Evolutionary conservation across 2,888 invertebrate species (phyloP).

Genomic region (Eristalinus aeneus): DNA sequence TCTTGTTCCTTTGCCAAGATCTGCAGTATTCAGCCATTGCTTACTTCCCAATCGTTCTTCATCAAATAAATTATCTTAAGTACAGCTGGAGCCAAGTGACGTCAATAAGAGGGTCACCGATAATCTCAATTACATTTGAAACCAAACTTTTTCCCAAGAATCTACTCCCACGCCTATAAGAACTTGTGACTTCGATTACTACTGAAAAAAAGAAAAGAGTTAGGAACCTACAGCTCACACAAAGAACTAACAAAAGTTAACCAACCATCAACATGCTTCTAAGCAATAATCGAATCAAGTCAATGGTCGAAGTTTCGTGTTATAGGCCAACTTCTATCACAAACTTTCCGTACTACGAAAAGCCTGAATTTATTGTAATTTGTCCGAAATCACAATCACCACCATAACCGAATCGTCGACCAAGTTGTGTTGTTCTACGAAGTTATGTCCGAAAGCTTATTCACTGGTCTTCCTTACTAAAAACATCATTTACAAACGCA

Average conservation of each 20-base stretch:
- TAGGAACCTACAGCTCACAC: neutral
- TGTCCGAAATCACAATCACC: slow-evolving; percentile 8
- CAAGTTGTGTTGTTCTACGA: slow-evolving; percentile 14
- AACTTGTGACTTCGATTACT: neutral
- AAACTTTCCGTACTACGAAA: neutral
- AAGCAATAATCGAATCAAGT: neutral
- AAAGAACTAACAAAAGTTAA: neutral
- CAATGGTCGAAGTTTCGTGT: slow-evolving; percentile 5
- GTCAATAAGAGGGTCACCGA: no score
- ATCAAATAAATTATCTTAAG: no score
- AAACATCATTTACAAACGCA: neutral
- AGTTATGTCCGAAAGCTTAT: slow-evolving; percentile 61
- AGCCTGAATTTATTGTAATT: neutral
- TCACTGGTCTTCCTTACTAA: neutral
- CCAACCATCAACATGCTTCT: neutral
- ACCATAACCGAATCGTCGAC: slow-evolving; percentile 6
- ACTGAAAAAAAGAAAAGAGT: neutral
- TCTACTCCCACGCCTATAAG: no score
- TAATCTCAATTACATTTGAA: no score
- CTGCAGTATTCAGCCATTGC: no score
- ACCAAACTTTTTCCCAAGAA: no score
- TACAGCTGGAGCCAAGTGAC: no score
- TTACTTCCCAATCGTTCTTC: no score
- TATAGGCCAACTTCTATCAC: neutral
- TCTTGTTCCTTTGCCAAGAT: no score